These are phyloP conservation scores for Apostichopus leukothele DNA, from an alignment of 53 echinoderm and acorn worm genomes.

Conservation along the genomic window DNA sequence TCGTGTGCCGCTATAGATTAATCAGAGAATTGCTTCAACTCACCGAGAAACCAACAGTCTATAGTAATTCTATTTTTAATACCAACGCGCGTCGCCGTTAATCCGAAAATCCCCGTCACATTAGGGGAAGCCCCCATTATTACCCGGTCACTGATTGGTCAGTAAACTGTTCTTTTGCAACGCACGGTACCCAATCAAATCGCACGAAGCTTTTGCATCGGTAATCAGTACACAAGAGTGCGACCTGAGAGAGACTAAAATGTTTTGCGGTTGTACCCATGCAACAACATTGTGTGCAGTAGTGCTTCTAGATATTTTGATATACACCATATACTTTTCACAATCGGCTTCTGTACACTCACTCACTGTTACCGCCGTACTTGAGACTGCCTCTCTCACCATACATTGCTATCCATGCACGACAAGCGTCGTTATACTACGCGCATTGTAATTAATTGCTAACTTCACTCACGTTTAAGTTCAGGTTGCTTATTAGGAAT, in stretches of 20 bases:
- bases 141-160: conserved; percentile 46
- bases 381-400: background rate
- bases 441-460: background rate
- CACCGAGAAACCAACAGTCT: background rate
- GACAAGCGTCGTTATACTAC: background rate
- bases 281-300: conserved; percentile 8
- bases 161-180: conserved; percentile 40
- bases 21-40: conserved; percentile 1
- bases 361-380: background rate
- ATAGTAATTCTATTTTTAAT: conserved; percentile 25
- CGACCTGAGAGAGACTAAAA: background rate
- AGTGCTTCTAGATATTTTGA: conserved; percentile 28
- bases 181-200: conserved; percentile 34
- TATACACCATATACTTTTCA: conserved; percentile 17
- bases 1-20: background rate
- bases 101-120: conserved; percentile 43
- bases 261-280: conserved; percentile 15
- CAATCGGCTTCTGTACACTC: background rate
- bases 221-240: conserved; percentile 37
- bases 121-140: conserved; percentile 22
- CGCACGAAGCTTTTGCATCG: conserved; percentile 26
- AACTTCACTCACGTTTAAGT: background rate
- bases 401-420: background rate
- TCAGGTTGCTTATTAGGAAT: background rate
- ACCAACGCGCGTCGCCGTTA: conserved; percentile 20